These are phyloP conservation scores for Physeter macrocephalus DNA, from an alignment of 2,113 vertebrate genomes.

Conservation along the genomic window DNA sequence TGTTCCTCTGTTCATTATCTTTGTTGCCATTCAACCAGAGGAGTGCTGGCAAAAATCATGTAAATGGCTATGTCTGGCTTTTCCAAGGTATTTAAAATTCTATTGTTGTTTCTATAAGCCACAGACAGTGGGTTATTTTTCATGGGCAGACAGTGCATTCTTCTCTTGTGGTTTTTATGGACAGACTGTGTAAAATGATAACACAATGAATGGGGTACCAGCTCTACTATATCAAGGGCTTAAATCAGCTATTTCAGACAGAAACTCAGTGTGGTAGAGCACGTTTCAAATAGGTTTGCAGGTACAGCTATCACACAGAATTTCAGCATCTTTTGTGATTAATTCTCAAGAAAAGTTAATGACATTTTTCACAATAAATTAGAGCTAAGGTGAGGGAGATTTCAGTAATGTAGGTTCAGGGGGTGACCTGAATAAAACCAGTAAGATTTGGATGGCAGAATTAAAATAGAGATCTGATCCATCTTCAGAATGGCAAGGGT, in stretches of 20 bases:
- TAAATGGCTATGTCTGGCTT: slow-evolving; percentile 47
- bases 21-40: slow-evolving; percentile 41
- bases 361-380: slow-evolving; percentile 64
- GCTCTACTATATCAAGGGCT: slow-evolving; percentile 74
- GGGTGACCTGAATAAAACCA: slow-evolving; percentile 35
- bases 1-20: slow-evolving; percentile 54
- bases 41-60: slow-evolving; percentile 10
- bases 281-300: slow-evolving; percentile 72
- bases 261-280: slow-evolving; percentile 72
- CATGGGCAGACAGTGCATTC: slow-evolving; percentile 73
- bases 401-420: slow-evolving; percentile 7
- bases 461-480: slow-evolving; percentile 6
- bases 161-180: slow-evolving; percentile 78
- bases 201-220: slow-evolving; percentile 73
- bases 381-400: slow-evolving; percentile 47
- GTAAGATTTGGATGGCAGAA: slow-evolving; percentile 38
- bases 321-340: slow-evolving; percentile 61
- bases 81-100: slow-evolving; percentile 81
- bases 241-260: slow-evolving; percentile 79
- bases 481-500: background rate
- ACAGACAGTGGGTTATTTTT: slow-evolving; percentile 80
- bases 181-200: slow-evolving; percentile 81
- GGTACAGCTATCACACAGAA: slow-evolving; percentile 54
- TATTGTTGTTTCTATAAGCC: slow-evolving; percentile 69
- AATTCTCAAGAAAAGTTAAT: slow-evolving; percentile 53